Evolutionary conservation across 1,140 invertebrate genomes (phyloP), one percentile per base, ranked within the genome.

Genomic region (Caenorhabditis tropicalis): DNA sequence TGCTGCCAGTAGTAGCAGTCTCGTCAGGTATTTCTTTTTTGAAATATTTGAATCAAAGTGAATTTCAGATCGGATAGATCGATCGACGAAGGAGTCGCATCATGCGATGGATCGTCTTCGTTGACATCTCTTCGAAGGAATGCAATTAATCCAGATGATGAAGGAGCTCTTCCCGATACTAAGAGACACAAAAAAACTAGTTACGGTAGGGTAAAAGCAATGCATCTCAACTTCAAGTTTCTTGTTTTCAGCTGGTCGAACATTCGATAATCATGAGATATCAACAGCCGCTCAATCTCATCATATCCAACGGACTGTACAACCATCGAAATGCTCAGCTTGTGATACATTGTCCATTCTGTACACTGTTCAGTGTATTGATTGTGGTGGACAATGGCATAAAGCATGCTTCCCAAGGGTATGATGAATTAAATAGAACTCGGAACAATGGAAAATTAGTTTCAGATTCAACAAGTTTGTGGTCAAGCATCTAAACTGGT

Each of bases 291-390:
- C 87, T n/a, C 58, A 83, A 82, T 79, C 84, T 29, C 87, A 88
- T 81, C 60, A 53, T 21, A 46, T 88, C 51, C 87, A 88, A 49
- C 43, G 86, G 48, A 90, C 88, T n/a, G 87, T 89, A 21, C 90
- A 90, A 58, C 87, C 87, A 27, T 86, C 85, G 6, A 87, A 85
- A 82, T 91, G 90, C 70, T 79, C 83, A 0, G 89, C 90, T 27
- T 91, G 90, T 74, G 90, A 91, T 27, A 79, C 86, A 48, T 85
- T 90, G 36, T 86, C 89, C 46, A 81, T 91, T 33, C 88, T 91
- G 16, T 89, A 87, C 53, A 89, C 90, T 7, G 60, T 91, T 31
- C 91, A 91, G 79, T 91, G 90, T 74, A 81, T 85, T 27, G 81
- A 58, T 21, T 91, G 90, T 86, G 83, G 74, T 6, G 53, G 85